Base-by-base conservation (phyloP, 1,140 invertebrate species). In the Ridgeia piscesae region DNA sequence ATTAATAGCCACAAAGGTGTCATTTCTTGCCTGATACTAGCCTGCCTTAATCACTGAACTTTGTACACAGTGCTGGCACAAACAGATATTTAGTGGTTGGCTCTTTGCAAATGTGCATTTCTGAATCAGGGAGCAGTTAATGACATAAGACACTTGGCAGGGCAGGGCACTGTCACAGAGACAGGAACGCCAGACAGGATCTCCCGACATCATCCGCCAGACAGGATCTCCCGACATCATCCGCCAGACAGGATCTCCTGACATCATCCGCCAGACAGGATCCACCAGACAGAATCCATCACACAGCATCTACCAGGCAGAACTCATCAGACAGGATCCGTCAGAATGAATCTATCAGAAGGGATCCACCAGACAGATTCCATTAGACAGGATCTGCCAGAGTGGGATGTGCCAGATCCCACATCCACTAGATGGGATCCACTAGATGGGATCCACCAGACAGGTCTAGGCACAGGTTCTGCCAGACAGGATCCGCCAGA, bases 1-100 rank as follows among this genome's bases (percentile, higher is more conserved):
- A 77, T 77, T 77, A 77, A 77, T 77, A 77, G 58, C 58, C 58
- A 77, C 58, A 77, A 77, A 77, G 58, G 58, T 77, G 58, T 77
- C 58, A 77, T 77, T 77, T 77, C 58, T 77, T 14, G 58, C 58
- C 58, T 77, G 58, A 77, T 77, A 77, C 58, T 77, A 77, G 58
- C 58, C 27, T 17, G 58, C 17, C 58, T 77, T 77, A 77, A 77
- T 77, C 58, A 77, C 58, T 77, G 58, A 77, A 77, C 58, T 77
- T 77, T 77, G 58, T 21, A 77, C 58, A 77, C 58, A 77, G 58
- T 2, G 27, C 58, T 77, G 2, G 17, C 58, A 77, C 58, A 77
- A 77, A 77, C 58, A 77, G 58, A 77, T 77, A 77, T 77, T 77
- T 77, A 77, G 58, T 77, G 58, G 58, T 27, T 77, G 58, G 58